Conservation (phyloP, 2,888 invertebrate species). For the Synanthedon formicaeformis region DNA sequence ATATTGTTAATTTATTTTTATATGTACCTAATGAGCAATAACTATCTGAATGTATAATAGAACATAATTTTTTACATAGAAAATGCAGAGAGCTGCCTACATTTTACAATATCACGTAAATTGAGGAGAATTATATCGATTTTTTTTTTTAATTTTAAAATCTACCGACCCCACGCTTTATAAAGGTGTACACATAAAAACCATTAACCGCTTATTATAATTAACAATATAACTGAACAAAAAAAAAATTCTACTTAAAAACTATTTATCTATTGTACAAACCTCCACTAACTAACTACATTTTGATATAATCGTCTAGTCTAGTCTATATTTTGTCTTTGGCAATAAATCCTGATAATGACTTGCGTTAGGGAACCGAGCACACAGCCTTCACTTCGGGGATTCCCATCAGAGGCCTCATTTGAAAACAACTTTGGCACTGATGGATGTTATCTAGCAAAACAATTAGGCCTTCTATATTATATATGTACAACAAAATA, state of each 20-base stretch:
- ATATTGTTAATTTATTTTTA: not conserved
- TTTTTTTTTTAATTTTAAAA: too few species aligned
- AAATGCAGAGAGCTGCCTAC: too few species aligned
- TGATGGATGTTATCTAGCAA: conserved; percentile 31
- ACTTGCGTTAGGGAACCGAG: not conserved
- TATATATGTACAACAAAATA: not conserved
- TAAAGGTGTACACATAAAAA: conserved; percentile 3
- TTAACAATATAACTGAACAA: not conserved
- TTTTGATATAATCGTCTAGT: conserved; percentile 21
- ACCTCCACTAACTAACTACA: conserved; percentile 29
- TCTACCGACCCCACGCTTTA: not conserved
- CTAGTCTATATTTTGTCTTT: conserved; percentile 37
- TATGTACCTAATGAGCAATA: not conserved
- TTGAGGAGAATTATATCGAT: too few species aligned
- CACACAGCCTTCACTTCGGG: not conserved
- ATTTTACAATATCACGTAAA: too few species aligned
- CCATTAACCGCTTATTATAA: not conserved
- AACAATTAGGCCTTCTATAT: conserved; percentile 24
- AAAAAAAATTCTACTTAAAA: conserved; percentile 4
- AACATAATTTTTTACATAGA: too few species aligned
- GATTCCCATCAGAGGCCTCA: not conserved
- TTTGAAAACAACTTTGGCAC: conserved; percentile 36
- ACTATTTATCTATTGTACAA: conserved; percentile 38
- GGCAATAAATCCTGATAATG: conserved; percentile 20
- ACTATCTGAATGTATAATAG: too few species aligned